Conservation (phyloP, 2,113 vertebrate genomes). For the Mobula birostris region DNA sequence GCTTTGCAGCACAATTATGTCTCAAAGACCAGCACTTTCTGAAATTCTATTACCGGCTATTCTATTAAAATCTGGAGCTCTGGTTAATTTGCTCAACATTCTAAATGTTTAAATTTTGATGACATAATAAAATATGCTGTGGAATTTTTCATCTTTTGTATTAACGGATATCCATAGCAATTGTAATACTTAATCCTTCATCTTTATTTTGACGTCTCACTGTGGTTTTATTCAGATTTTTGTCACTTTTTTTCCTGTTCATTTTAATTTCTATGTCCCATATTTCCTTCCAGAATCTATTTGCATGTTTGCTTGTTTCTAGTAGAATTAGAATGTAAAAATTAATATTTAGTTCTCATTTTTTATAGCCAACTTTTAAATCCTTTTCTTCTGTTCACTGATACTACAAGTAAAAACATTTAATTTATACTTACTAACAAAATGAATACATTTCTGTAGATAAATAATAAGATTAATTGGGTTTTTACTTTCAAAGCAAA, state of each 20-base stretch:
- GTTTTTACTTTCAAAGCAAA: constrained; percentile 4
- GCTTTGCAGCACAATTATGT: not conserved
- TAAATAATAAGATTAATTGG: not conserved
- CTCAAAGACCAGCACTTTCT: not conserved
- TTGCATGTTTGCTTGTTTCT: not conserved
- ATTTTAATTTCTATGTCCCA: not conserved
- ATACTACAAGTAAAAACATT: no score
- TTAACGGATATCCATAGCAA: not conserved
- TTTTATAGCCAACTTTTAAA: not conserved
- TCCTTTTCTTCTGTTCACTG: not conserved
- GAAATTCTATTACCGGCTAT: not conserved
- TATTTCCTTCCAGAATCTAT: not conserved
- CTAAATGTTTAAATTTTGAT: not conserved
- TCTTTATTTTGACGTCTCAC: not conserved
- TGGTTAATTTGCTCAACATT: constrained; percentile 14
- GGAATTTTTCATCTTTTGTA: not conserved
- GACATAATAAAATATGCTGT: not conserved
- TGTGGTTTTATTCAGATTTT: not conserved
- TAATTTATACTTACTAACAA: not conserved
- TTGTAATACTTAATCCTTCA: not conserved
- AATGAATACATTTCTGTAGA: not conserved
- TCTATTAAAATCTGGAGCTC: not conserved
- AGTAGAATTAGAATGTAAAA: not conserved
- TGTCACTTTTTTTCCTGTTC: not conserved
- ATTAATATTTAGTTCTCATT: not conserved